phyloP scores from a whole-genome alignment of 1,140 invertebrate genomes.

The Euwallacea similis region DNA sequence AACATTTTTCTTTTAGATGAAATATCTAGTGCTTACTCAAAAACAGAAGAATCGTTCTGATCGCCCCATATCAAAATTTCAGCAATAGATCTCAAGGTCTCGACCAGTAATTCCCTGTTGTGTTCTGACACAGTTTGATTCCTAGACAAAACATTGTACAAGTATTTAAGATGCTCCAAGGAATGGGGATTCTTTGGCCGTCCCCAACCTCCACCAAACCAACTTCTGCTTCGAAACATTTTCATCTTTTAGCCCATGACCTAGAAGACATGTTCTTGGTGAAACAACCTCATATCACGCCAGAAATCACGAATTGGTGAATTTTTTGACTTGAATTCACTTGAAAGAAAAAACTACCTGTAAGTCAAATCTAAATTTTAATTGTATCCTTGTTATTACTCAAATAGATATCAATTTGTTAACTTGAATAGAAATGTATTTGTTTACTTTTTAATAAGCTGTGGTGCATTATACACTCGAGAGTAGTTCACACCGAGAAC shows the following conservation, averaged over 20 bases:
- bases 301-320: not conserved
- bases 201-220: slow-evolving; percentile 84
- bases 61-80: slow-evolving; percentile 99
- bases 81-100: slow-evolving; percentile 94
- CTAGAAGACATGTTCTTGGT: not conserved
- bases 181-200: slow-evolving; percentile 96
- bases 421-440: too few relatives aligned
- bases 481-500: too few relatives aligned
- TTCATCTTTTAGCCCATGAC: slow-evolving; percentile 8
- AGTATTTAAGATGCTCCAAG: slow-evolving; percentile 93
- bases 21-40: slow-evolving; percentile 78
- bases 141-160: slow-evolving; percentile 93
- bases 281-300: too few relatives aligned
- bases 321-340: too few relatives aligned
- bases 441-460: too few relatives aligned
- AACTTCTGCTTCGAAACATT: slow-evolving; percentile 86
- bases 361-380: too few relatives aligned
- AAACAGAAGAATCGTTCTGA: slow-evolving; percentile 98
- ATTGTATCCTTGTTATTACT: too few relatives aligned
- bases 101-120: slow-evolving; percentile 93
- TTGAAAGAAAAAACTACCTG: too few relatives aligned
- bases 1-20: too few relatives aligned
- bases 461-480: too few relatives aligned
- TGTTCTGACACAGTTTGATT: slow-evolving; percentile 96
- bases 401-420: too few relatives aligned